Evolutionary conservation across 2,113 vertebrate genomes (phyloP).

Genomic region (Hippoglossus stenolepis): DNA sequence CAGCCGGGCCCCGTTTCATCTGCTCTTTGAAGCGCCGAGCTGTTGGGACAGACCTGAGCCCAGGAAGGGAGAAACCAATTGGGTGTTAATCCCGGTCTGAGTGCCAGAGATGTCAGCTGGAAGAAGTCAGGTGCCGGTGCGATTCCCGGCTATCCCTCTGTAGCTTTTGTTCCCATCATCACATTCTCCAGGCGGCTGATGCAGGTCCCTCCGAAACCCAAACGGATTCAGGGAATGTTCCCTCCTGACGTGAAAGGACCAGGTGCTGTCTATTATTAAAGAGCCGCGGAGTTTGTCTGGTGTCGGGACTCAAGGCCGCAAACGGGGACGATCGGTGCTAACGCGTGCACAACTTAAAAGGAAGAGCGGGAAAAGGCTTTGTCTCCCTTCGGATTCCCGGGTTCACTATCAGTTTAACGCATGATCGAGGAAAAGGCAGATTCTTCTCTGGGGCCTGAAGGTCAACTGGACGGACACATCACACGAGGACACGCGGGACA

Average conservation of each 20-base stretch:
- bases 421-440: constrained; percentile 73
- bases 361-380: constrained; percentile 61
- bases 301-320: constrained; percentile 32
- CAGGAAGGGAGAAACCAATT: constrained; percentile 80
- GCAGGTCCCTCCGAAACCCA: constrained; percentile 21
- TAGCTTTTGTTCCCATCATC: constrained; percentile 78
- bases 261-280: constrained; percentile 79
- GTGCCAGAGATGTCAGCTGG: constrained; percentile 79
- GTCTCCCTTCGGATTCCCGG: constrained; percentile 69
- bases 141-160: constrained; percentile 78
- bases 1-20: constrained; percentile 67
- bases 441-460: constrained; percentile 23
- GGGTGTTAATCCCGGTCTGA: constrained; percentile 80
- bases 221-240: constrained; percentile 65
- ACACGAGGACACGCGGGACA: neutral
- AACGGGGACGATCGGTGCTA: constrained; percentile 44
- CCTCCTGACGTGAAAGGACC: constrained; percentile 76
- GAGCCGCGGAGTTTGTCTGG: constrained; percentile 35
- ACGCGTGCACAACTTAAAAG: constrained; percentile 81
- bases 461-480: constrained; percentile 1
- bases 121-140: constrained; percentile 78
- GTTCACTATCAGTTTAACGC: constrained; percentile 80
- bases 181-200: constrained; percentile 61
- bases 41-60: constrained; percentile 81
- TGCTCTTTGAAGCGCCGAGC: constrained; percentile 79